A percentile compares a stretch with the other conserved stretches of the same genome.
Evolutionary conservation across 2,113 vertebrate genomes (phyloP).

Genomic region (Proteles cristata): DNA sequence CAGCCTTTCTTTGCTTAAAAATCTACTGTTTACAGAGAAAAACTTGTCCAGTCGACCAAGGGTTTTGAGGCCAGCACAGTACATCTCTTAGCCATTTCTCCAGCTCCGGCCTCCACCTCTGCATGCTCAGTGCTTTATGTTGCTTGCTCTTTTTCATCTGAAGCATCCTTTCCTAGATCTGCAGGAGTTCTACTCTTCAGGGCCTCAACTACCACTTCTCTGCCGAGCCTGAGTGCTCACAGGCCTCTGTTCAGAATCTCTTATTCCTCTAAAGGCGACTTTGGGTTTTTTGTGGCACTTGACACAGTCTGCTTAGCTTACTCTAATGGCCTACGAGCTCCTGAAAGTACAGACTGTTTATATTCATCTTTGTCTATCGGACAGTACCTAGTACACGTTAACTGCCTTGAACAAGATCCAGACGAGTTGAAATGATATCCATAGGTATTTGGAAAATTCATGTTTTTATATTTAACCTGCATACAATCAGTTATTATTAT

Average conservation of each 20-base stretch:
- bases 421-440: not conserved
- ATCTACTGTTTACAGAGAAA: not conserved
- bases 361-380: not conserved
- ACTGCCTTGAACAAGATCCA: not conserved
- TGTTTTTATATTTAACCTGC: not conserved
- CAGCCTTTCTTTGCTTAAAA: not conserved
- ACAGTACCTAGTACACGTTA: not conserved
- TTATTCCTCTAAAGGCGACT: not conserved
- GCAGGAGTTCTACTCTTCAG: not conserved
- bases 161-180: not conserved
- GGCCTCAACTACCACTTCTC: not conserved
- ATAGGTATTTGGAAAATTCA: not conserved
- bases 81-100: accelerated
- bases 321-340: not conserved
- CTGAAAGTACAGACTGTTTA: not conserved
- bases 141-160: not conserved
- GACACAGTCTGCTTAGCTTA: not conserved
- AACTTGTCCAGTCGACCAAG: not conserved
- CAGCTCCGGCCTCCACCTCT: not conserved
- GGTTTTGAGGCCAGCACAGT: not conserved
- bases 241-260: not conserved
- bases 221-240: not conserved
- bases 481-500: not conserved
- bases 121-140: not conserved
- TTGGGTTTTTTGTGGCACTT: not conserved